Base-by-base conservation (phyloP, 2,113 vertebrate genomes). In the Clinocottus analis region DNA sequence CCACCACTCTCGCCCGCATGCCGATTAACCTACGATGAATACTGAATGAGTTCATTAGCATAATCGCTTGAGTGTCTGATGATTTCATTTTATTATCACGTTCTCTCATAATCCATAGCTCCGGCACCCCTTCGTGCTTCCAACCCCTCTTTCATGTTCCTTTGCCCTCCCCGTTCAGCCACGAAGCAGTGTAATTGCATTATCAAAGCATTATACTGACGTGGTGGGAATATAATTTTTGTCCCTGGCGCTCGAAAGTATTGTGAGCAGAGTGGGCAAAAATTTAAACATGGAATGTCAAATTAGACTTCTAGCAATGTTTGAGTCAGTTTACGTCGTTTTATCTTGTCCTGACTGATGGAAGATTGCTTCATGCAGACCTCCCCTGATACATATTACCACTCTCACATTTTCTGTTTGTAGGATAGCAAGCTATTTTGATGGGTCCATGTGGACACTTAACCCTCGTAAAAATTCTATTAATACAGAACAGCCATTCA, bases 61-160 rank as follows among this genome's bases (percentile, higher is more conserved):
- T 93, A 94, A 93, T 92, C 90, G 25, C 87, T 91, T 78, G 77
- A 87, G 77, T 78, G 91, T 83, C 81, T 91, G 90, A 89, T 86
- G 78, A 91, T 91, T 93, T 90, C 83, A 84, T 90, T 92, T 93
- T 84, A 88, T 90, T 90, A 90, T 92, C 89, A 86, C 65, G 25
- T 91, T 82, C 82, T 62, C 81, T 75, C 59, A 85, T 92, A 92
- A 92, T 92, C 91, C 90, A 83, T 55, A 85, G 84, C 86, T 39
- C 33, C 33, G 58, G 83, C 74, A 1, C 72, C 84, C 69, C 47
- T 64, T 77, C 33, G 1, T 70, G 78, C 87, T 59, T 66, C 72
- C 61, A 71, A 43, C 49, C 65, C 62, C 13, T 81, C 87, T 93
- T 87, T 90, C 85, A 93, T 90, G 91, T 93, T 77, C 45, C 84